phyloP scores from a whole-genome alignment of 2,888 invertebrate genomes.

The Tromatobia lineatoria region DNA sequence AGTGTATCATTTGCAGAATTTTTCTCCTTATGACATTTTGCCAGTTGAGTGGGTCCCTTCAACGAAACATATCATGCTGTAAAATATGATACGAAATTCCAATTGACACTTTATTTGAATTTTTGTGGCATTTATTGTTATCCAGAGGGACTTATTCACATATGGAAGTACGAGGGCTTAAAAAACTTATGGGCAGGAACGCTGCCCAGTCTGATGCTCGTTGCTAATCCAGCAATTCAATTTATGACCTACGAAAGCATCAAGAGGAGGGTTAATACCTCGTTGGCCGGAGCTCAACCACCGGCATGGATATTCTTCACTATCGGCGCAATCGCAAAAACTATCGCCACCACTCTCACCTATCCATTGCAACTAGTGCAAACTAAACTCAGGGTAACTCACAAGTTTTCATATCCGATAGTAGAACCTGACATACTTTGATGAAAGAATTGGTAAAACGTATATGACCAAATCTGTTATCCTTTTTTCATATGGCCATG shows the following conservation, averaged over 20 bases:
- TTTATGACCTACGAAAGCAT: conserved; percentile 96
- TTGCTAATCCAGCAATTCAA: conserved; percentile 96
- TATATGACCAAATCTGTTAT: too few species aligned
- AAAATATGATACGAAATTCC: too few species aligned
- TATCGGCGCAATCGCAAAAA: conserved; percentile 94
- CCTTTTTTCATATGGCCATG: too few species aligned
- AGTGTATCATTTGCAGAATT: too few species aligned
- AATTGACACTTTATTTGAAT: too few species aligned
- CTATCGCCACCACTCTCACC: conserved; percentile 94
- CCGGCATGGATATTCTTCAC: conserved; percentile 89
- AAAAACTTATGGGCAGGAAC: conserved; percentile 94
- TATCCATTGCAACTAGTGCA: conserved; percentile 96
- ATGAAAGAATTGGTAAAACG: too few species aligned
- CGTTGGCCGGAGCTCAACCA: conserved; percentile 86
- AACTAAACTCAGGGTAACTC: conserved; percentile 89
- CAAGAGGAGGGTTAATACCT: conserved; percentile 89
- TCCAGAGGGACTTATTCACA: conserved; percentile 89
- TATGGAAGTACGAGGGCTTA: conserved; percentile 91
- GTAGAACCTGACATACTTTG: neutral
- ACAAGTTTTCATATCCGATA: neutral
- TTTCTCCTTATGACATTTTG: too few species aligned
- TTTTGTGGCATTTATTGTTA: neutral
- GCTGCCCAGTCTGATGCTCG: conserved; percentile 93
- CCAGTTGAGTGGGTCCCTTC: too few species aligned
- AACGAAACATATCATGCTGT: too few species aligned